A percentile compares a stretch with the other conserved stretches of the same genome.
Evolutionary conservation across 1,140 invertebrate species (phyloP).

Genomic region (Whitmania pigra): DNA sequence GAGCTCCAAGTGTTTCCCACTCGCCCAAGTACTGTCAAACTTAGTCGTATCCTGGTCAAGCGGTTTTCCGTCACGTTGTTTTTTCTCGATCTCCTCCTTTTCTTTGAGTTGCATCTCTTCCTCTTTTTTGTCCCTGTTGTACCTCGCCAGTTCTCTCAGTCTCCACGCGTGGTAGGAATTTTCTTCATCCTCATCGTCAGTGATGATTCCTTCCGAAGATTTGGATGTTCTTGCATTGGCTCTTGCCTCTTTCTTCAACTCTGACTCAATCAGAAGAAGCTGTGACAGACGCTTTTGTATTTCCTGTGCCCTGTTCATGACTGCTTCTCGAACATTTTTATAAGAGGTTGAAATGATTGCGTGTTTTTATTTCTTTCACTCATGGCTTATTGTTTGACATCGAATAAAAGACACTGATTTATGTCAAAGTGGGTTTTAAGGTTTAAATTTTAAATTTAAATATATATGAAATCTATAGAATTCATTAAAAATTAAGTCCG

Average conservation of each 20-base stretch:
- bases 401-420: too few species aligned
- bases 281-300: constrained; percentile 30
- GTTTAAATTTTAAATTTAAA: too few species aligned
- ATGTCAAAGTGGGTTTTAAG: too few species aligned
- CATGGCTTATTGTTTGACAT: too few species aligned
- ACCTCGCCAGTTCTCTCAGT: constrained; percentile 63
- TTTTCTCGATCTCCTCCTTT: constrained; percentile 76
- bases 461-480: too few species aligned
- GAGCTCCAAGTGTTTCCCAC: too few species aligned
- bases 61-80: constrained; percentile 85
- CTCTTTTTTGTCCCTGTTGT: constrained; percentile 92
- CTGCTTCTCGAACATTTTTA: too few species aligned
- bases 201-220: constrained; percentile 63
- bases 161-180: constrained; percentile 97
- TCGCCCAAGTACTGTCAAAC: constrained; percentile 88
- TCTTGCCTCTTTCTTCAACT: constrained; percentile 65
- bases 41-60: constrained; percentile 97
- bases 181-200: constrained; percentile 96
- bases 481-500: too few species aligned
- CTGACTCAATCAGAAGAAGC: constrained; percentile 48
- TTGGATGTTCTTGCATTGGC: constrained; percentile 46
- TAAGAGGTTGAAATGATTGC: too few species aligned
- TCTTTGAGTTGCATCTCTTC: constrained; percentile 70
- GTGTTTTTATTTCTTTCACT: too few species aligned
- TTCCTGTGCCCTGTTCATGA: constrained; percentile 47